Evolutionary conservation across 2,888 invertebrate genomes (phyloP).

Genomic region (Drosophila bunnanda): DNA sequence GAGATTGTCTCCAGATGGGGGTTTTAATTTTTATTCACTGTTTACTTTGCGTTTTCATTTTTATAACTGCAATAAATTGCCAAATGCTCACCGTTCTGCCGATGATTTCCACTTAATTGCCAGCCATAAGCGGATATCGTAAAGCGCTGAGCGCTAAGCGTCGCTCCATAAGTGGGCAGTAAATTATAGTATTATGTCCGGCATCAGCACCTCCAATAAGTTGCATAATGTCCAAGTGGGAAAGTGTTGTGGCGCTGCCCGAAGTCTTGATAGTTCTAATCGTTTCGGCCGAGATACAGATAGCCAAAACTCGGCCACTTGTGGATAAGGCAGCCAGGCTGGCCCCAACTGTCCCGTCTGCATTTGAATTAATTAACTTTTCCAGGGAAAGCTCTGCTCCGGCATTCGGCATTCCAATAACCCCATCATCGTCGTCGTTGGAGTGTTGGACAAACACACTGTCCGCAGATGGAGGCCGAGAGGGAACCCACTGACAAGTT

Average conservation of each 20-base stretch:
- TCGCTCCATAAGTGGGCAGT: slow-evolving; percentile 18
- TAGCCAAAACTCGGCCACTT: slow-evolving; percentile 9
- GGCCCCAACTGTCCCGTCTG: neutral
- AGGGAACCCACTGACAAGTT: slow-evolving; percentile 25
- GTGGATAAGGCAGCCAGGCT: slow-evolving; percentile 2
- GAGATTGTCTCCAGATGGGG: slow-evolving; percentile 32
- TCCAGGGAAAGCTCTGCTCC: slow-evolving; percentile 1
- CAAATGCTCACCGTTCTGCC: slow-evolving; percentile 37
- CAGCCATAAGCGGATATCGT: slow-evolving; percentile 33
- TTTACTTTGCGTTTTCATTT: slow-evolving; percentile 40
- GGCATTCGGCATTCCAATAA: slow-evolving; percentile 2
- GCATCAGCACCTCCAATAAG: neutral
- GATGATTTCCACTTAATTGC: slow-evolving; percentile 45
- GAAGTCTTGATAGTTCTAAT: slow-evolving; percentile 12
- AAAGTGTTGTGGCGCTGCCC: neutral
- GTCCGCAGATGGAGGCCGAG: neutral
- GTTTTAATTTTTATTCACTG: slow-evolving; percentile 11
- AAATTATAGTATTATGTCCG: slow-evolving; percentile 37
- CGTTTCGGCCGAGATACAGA: neutral
- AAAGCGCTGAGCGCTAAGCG: neutral
- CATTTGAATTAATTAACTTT: slow-evolving; percentile 23
- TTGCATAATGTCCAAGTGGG: slow-evolving; percentile 12
- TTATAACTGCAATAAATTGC: slow-evolving; percentile 59
- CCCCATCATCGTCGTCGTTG: slow-evolving; percentile 4
- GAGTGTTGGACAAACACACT: slow-evolving; percentile 45